phyloP scores from a whole-genome alignment of 2,888 invertebrate genomes.

The Drosophila sordidapex region DNA sequence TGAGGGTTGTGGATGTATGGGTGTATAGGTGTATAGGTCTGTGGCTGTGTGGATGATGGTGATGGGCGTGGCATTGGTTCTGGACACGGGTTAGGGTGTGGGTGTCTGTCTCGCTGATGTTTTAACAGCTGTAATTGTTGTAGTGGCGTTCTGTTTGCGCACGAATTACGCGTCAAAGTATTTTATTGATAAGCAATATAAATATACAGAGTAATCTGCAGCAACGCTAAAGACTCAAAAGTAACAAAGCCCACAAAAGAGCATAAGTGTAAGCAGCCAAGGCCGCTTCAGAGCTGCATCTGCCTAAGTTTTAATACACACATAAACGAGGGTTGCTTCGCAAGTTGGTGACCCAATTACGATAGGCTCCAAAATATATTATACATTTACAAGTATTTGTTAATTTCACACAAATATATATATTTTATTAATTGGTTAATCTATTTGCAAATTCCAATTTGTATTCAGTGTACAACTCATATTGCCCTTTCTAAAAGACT shows the following conservation, averaged over 20 bases:
- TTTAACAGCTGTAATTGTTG: slow-evolving; percentile 77
- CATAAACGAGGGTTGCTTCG: slow-evolving; percentile 25
- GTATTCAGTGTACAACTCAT: background rate
- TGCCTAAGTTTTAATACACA: slow-evolving; percentile 32
- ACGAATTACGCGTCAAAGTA: slow-evolving; percentile 42
- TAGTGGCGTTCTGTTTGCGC: slow-evolving; percentile 47
- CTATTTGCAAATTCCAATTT: background rate
- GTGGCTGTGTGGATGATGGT: slow-evolving; percentile 12
- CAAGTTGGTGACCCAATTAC: background rate
- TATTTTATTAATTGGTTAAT: background rate
- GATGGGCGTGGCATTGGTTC: slow-evolving; percentile 24
- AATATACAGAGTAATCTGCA: slow-evolving; percentile 20
- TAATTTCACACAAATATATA: background rate
- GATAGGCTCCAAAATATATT: background rate
- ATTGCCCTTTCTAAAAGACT: slow-evolving; percentile 2
- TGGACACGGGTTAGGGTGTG: background rate
- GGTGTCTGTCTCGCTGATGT: slow-evolving; percentile 46
- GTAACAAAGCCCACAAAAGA: slow-evolving; percentile 11
- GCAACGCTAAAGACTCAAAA: background rate
- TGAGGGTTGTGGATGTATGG: slow-evolving; percentile 13
- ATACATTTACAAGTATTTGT: accelerated
- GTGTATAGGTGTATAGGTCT: slow-evolving; percentile 3
- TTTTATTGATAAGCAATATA: slow-evolving; percentile 64
- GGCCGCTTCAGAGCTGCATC: slow-evolving; percentile 45
- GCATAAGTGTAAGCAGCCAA: slow-evolving; percentile 51